Evolutionary conservation across 2,113 vertebrate genomes (phyloP).

Genomic region (Thunnus thynnus): DNA sequence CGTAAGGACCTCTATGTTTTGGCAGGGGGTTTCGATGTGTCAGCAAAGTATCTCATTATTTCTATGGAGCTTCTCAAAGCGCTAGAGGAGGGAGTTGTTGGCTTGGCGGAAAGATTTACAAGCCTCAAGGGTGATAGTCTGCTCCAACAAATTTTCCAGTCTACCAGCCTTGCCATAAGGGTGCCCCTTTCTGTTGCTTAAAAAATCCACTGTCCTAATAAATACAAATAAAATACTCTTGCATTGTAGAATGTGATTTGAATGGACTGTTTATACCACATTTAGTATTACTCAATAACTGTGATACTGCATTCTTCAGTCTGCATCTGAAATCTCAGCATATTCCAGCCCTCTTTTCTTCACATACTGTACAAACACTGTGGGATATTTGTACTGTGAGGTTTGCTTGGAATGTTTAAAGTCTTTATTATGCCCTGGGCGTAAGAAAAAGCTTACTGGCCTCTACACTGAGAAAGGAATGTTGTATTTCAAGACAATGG

Average conservation of each 20-base stretch:
- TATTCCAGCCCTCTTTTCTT: no score
- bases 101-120: neutral
- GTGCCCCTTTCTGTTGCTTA: neutral
- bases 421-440: no score
- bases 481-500: neutral
- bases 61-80: neutral
- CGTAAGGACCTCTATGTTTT: neutral
- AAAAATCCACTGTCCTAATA: neutral
- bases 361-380: no score
- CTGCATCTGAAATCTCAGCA: no score
- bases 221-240: no score
- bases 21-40: neutral
- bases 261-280: no score
- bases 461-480: neutral
- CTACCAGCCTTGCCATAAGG: neutral
- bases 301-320: no score
- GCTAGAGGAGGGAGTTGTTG: slow-evolving; percentile 6
- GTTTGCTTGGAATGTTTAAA: no score
- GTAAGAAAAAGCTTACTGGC: no score
- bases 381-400: no score
- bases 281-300: no score
- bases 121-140: neutral
- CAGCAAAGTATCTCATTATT: neutral
- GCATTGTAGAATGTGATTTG: no score
- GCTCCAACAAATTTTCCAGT: neutral